phyloP scores from a whole-genome alignment of 2,113 vertebrate species.

The Hydrolagus affinis region DNA sequence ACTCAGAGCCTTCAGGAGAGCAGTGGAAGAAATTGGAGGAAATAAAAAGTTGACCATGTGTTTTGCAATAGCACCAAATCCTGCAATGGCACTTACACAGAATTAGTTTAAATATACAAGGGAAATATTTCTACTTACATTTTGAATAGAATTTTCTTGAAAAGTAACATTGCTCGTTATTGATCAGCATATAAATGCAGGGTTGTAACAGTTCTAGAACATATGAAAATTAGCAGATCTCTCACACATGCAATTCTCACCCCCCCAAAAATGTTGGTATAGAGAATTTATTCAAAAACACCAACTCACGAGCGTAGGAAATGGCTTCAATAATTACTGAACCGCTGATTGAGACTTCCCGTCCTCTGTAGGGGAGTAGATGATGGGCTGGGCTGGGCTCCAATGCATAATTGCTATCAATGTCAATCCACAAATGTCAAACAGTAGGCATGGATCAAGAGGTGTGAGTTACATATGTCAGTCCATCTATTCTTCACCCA shows the following conservation, averaged over 20 bases:
- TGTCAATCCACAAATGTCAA: slow-evolving; percentile 22
- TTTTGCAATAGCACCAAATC: too few species aligned
- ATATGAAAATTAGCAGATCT: neutral
- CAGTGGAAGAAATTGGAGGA: too few species aligned
- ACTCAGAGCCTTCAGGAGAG: too few species aligned
- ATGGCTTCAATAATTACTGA: slow-evolving; percentile 25
- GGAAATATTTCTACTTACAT: neutral
- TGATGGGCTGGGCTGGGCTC: neutral
- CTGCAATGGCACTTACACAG: neutral
- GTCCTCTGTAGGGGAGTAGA: slow-evolving; percentile 2
- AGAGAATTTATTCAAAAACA: slow-evolving; percentile 29
- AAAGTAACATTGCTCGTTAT: neutral
- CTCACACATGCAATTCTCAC: slow-evolving; percentile 9
- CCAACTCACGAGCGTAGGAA: slow-evolving; percentile 6
- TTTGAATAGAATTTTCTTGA: neutral
- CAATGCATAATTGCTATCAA: slow-evolving; percentile 26
- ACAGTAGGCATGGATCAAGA: slow-evolving; percentile 19
- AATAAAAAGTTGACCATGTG: too few species aligned
- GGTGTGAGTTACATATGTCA: slow-evolving; percentile 24
- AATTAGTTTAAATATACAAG: neutral
- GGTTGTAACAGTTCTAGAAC: neutral
- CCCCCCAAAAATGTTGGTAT: neutral
- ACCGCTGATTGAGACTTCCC: slow-evolving; percentile 1
- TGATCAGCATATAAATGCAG: neutral
- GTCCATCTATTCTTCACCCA: slow-evolving; percentile 8